Conservation (phyloP, 2,113 vertebrate species). For the Cepphus grylle region DNA sequence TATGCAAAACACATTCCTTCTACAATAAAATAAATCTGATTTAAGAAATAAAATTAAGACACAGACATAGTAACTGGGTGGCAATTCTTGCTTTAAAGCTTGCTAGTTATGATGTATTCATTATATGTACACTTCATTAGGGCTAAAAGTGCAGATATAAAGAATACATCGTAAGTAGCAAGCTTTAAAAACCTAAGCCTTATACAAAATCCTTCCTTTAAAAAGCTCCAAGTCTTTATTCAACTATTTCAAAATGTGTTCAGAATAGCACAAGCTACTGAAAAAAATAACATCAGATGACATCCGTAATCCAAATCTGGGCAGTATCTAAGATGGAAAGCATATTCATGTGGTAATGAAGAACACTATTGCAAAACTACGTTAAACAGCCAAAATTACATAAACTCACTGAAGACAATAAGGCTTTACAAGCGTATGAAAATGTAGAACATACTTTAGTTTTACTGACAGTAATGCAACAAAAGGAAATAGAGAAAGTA, state of each 20-base stretch:
- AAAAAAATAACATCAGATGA: neutral
- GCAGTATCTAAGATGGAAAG: neutral
- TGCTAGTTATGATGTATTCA: too few species aligned
- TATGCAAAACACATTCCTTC: neutral
- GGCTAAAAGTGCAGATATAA: neutral
- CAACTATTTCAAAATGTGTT: neutral
- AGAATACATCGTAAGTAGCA: neutral
- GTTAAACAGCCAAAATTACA: neutral
- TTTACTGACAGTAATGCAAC: neutral
- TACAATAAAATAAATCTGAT: neutral
- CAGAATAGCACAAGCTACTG: neutral
- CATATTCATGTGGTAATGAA: neutral
- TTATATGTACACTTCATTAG: neutral
- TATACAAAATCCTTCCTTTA: neutral
- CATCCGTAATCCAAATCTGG: neutral
- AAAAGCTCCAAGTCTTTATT: neutral
- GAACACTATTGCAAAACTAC: neutral
- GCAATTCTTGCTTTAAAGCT: neutral
- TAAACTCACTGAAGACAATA: neutral
- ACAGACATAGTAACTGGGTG: neutral
- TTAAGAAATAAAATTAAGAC: neutral
- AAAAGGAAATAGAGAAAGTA: neutral
- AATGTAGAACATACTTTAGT: neutral
- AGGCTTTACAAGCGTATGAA: neutral
- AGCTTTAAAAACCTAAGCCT: neutral